Evolutionary conservation across 2,113 vertebrate species (phyloP).

Genomic region (Crotophaga sulcirostris): DNA sequence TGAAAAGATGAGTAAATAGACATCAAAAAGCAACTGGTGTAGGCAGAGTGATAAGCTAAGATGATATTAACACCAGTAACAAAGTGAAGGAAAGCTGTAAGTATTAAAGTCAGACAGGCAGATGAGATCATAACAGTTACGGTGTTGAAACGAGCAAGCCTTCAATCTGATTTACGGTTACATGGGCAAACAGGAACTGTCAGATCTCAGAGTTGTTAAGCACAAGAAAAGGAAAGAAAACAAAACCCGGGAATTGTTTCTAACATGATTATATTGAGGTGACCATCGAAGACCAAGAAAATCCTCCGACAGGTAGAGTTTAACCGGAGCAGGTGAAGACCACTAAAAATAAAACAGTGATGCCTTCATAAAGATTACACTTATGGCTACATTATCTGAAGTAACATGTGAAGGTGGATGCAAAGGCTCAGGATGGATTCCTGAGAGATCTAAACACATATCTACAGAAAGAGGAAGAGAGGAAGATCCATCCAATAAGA

Average conservation of each 20-base stretch:
- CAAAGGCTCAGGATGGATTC: not conserved
- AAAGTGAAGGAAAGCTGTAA: not conserved
- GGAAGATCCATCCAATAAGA: not conserved
- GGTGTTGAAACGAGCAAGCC: not conserved
- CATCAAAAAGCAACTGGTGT: not conserved
- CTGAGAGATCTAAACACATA: conserved; percentile 23
- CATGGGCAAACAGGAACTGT: not conserved
- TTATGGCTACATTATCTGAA: not conserved
- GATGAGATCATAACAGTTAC: not conserved
- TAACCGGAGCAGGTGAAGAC: not conserved
- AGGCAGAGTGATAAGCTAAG: not conserved
- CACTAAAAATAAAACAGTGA: not conserved
- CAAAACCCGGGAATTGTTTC: not conserved
- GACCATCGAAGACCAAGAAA: not conserved
- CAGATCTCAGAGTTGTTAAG: not conserved
- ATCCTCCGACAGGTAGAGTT: not conserved
- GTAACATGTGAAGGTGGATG: not conserved
- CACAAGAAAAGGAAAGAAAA: not conserved
- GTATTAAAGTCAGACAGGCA: not conserved
- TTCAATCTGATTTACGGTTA: not conserved
- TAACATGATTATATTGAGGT: not conserved
- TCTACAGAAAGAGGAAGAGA: not conserved
- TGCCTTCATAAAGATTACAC: not conserved
- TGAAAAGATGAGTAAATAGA: not conserved
- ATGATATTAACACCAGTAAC: not conserved